Conservation (phyloP, 2,113 vertebrate species). For the Lophotis ruficrista region DNA sequence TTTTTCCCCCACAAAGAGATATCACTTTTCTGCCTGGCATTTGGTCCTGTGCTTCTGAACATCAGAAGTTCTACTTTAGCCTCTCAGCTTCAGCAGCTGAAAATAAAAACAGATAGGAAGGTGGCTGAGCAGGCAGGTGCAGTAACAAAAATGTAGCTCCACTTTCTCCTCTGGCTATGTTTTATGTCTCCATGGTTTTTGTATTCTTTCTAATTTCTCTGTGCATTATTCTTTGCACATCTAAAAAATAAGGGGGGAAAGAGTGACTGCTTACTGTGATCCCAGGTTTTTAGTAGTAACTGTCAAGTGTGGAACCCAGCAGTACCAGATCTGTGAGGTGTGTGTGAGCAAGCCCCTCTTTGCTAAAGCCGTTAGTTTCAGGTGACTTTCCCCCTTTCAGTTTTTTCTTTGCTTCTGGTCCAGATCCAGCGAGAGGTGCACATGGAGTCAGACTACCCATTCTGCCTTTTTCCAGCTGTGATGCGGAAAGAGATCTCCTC, state of each 20-base stretch:
- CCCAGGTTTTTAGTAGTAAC: accelerated
- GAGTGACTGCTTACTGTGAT: background rate
- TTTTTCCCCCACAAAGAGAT: background rate
- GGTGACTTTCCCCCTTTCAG: background rate
- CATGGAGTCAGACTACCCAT: background rate
- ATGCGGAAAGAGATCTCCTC: background rate
- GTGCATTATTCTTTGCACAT: background rate
- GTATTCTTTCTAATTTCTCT: background rate
- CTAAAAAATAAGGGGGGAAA: background rate
- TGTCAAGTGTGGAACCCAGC: background rate
- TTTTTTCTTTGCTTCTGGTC: background rate
- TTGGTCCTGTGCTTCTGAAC: background rate
- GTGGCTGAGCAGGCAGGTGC: background rate
- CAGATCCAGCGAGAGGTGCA: background rate
- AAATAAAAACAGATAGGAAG: background rate
- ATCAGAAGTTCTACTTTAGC: background rate
- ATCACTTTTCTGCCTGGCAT: background rate
- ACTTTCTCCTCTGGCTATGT: background rate
- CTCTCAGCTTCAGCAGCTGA: background rate
- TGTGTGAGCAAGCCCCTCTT: background rate
- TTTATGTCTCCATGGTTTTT: background rate
- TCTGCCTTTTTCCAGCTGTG: background rate
- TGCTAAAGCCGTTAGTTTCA: background rate
- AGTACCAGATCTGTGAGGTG: background rate
- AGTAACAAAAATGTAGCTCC: background rate